Base-by-base conservation (phyloP, 2,113 vertebrate species). In the Mesocricetus auratus region DNA sequence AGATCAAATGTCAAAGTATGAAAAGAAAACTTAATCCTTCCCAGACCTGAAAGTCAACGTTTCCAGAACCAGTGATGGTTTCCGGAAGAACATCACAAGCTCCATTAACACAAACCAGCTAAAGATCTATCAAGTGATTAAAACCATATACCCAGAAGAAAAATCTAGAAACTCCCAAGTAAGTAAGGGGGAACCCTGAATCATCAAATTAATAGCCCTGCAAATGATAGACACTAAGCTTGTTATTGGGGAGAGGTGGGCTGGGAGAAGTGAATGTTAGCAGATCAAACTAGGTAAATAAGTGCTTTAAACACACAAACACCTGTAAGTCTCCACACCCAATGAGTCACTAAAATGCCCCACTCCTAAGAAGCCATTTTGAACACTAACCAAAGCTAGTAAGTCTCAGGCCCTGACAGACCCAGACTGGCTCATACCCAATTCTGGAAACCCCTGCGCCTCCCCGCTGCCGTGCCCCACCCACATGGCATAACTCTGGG, bases 141-240 rank as follows among this genome's bases (percentile, higher is more conserved):
- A 69, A 77, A 66, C n/a, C 50, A 93, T 86, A 92, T 2, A 90
- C 92, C 89, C 4, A 91, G 39, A 77, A 45, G 74, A 89, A 58
- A 58, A 87, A 21, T 62, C 31, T 64, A 73, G 33, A 91, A 95
- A 93, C 17, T 64, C 8, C 47, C 91, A 95, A 91, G 62, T 68
- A 89, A 95, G 64, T 93, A 10, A 95, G 42, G 33, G 82, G 53
- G 31, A 96, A 91, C 47, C 78, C 0, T 79, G 82, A 95, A 91
- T 74, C 78, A 96, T 87, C 86, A 95, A 96, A 93, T 89, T 94
- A 92, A 97, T 74, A 94, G 66, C 22, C 68, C 89, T 96, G 8
- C 42, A 89, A 96, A 95, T 89, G 90, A 95, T 45, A 91, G 71
- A 74, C 47, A 78, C 58, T 94, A 95, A 97, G 71, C 17, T 33